A percentile compares a stretch with the other conserved stretches of the same genome.
Evolutionary conservation across 2,888 invertebrate genomes (phyloP).

Genomic region (Osmoderma eremita): DNA sequence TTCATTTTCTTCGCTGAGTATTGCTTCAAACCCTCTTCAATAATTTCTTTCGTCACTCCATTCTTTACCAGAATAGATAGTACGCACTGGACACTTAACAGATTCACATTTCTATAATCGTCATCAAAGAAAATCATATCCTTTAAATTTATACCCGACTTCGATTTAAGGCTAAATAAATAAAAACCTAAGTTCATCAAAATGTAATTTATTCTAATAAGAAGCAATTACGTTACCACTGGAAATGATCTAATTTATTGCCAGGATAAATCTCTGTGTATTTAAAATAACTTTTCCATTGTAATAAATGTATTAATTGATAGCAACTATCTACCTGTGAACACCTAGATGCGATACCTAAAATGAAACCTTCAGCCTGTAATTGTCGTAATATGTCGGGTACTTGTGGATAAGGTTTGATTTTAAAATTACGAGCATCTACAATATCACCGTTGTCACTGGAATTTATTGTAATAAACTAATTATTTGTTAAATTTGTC

Average conservation of each 20-base stretch:
- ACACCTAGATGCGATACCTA: conserved; percentile 75
- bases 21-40: conserved; percentile 63
- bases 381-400: conserved; percentile 69
- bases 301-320: conserved; percentile 70
- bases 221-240: conserved; percentile 60
- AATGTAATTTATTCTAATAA: too few relatives aligned
- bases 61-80: conserved; percentile 66
- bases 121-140: conserved; percentile 76
- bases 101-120: conserved; percentile 70
- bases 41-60: conserved; percentile 64
- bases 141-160: conserved; percentile 64
- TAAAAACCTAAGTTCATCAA: not conserved
- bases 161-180: conserved; percentile 30
- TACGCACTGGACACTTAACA: conserved; percentile 67
- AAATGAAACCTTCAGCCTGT: conserved; percentile 66
- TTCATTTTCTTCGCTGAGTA: conserved; percentile 38
- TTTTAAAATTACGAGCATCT: conserved; percentile 62
- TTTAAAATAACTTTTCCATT: conserved; percentile 73
- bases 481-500: not conserved
- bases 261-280: conserved; percentile 77
- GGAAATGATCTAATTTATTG: conserved; percentile 71
- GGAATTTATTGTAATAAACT: conserved; percentile 34
- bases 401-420: conserved; percentile 70
- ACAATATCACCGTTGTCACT: conserved; percentile 62
- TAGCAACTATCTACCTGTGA: conserved; percentile 70